These are phyloP conservation scores for Poeciliopsis paucimaculata DNA, from an alignment of 2,797 vertebrate genomes.

Conservation along the genomic window DNA sequence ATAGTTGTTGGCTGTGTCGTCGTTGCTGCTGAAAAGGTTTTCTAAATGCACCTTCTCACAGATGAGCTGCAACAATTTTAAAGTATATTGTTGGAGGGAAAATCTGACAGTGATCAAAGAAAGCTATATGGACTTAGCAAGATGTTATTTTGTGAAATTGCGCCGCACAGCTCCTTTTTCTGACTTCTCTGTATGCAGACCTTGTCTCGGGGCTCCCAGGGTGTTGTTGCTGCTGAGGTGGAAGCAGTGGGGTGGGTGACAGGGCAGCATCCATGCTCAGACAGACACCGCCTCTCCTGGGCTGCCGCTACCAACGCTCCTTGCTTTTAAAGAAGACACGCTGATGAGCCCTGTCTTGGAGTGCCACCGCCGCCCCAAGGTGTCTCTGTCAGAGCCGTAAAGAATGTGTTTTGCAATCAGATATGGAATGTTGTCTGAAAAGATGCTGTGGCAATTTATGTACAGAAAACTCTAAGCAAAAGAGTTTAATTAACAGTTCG, in stretches of 20 bases:
- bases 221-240: slow-evolving; percentile 27
- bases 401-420: slow-evolving; percentile 10
- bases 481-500: not conserved
- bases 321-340: slow-evolving; percentile 53
- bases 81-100: slow-evolving; percentile 21
- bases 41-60: slow-evolving; percentile 34
- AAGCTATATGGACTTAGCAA: slow-evolving; percentile 23
- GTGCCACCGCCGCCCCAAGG: slow-evolving; percentile 18
- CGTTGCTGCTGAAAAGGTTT: slow-evolving; percentile 54
- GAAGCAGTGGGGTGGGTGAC: slow-evolving; percentile 63
- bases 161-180: slow-evolving; percentile 1
- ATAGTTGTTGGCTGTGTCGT: slow-evolving; percentile 41
- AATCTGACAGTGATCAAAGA: slow-evolving; percentile 38
- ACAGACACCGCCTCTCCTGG: slow-evolving; percentile 63
- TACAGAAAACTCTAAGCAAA: not conserved
- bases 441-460: not conserved
- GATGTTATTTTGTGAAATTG: slow-evolving; percentile 36
- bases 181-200: slow-evolving; percentile 52
- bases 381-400: slow-evolving; percentile 36
- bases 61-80: slow-evolving; percentile 41
- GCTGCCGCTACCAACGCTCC: slow-evolving; percentile 38
- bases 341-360: slow-evolving; percentile 51
- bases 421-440: not conserved
- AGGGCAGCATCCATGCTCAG: slow-evolving; percentile 58
- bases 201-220: slow-evolving; percentile 35